These are phyloP conservation scores for Pantherophis guttatus DNA, from an alignment of 2,113 vertebrate genomes.

Conservation along the genomic window DNA sequence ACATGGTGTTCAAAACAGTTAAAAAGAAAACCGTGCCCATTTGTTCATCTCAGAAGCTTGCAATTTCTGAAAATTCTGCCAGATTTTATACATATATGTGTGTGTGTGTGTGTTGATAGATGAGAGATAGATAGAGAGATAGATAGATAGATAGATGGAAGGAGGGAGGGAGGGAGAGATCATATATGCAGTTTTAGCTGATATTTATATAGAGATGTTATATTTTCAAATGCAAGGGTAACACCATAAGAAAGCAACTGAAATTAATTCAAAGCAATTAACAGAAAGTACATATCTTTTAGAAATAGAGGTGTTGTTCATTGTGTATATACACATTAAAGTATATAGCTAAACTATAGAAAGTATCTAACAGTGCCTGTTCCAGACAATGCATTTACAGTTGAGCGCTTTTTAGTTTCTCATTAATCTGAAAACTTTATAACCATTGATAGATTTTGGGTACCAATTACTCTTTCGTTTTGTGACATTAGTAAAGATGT, in stretches of 20 bases:
- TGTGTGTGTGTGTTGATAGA: too few species aligned
- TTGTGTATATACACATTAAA: slow-evolving; percentile 48
- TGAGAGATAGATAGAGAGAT: too few species aligned
- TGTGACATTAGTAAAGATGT: background rate
- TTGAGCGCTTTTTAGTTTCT: background rate
- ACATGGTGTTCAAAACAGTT: slow-evolving; percentile 83
- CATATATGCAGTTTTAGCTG: slow-evolving; percentile 58
- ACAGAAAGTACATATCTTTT: slow-evolving; percentile 53
- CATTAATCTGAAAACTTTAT: slow-evolving; percentile 28
- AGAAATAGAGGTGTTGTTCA: slow-evolving; percentile 22
- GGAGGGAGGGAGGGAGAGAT: background rate
- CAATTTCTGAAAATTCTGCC: slow-evolving; percentile 68
- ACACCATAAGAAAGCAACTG: slow-evolving; percentile 58
- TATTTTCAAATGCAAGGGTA: slow-evolving; percentile 57
- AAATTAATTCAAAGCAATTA: slow-evolving; percentile 50
- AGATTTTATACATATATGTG: slow-evolving; percentile 52
- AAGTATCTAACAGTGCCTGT: slow-evolving; percentile 52
- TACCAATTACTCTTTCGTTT: background rate
- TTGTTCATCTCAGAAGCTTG: slow-evolving; percentile 78
- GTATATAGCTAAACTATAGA: slow-evolving; percentile 60
- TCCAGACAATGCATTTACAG: slow-evolving; percentile 40
- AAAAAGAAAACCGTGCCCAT: slow-evolving; percentile 77
- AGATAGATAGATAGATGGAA: too few species aligned
- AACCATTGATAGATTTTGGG: background rate
- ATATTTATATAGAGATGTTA: slow-evolving; percentile 53